Evolutionary conservation across 2,797 vertebrate species (phyloP), one percentile per base, ranked within the genome.

Genomic region (Malacoraja senta): DNA sequence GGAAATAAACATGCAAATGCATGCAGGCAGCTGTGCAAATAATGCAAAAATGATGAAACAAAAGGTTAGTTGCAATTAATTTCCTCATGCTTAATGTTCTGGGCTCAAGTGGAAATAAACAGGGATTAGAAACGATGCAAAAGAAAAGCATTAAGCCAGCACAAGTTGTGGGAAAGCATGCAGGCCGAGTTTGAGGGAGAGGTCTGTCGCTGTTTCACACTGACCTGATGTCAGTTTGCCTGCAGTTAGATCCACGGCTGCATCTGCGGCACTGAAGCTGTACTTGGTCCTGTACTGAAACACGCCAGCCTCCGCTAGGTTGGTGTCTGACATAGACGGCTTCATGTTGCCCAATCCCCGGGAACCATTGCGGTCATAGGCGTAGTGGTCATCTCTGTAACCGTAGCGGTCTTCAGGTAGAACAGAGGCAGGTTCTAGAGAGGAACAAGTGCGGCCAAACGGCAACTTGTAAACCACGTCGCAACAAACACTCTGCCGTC

Each of bases 391-490:
- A 96, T 98, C 98, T 95, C 96, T 97, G 93, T 97, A 97, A 93
- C 97, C 97, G 95, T 98, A 97, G 65, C 96, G 97, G 94, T 98
- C 98, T 94, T 99, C 98, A 26, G 98, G 98, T 95, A 99, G 97
- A n/a, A 96, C 97, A 81, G 97, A 96, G 94, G 97, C 95, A 1
- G 98, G 97, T 53, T 98, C 97, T 93, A 92, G n/a, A 26, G 97
- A 96, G 94, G 97, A 97, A 94, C 99, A 99, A 94, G 97, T 99
- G 95, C 98, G 97, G 93, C 98, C 98, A 95, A 99, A 99, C 65
- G 99, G 99, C 91, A 99, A 95, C 94, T 97, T 99, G 95, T 99
- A 99, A 95, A 99, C 98, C 93, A 99, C 95, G 96, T 99, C 98
- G 95, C 99, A 99, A 95, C 99, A 99, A 93, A 99, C 98, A 93